phyloP scores from a whole-genome alignment of 2,113 vertebrate species.

The Symphodus melops region DNA sequence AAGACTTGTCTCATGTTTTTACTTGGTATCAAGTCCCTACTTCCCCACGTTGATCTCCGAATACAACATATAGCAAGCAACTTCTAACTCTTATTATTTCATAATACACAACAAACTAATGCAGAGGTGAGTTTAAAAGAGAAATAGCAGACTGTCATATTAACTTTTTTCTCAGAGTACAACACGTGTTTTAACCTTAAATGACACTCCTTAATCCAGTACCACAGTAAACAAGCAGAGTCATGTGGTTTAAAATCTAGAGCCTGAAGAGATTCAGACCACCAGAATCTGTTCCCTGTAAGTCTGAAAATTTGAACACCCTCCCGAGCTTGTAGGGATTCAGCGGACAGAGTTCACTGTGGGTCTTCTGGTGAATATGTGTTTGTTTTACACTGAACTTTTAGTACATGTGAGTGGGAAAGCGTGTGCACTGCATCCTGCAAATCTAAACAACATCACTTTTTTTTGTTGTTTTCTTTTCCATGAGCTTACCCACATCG shows the following conservation, averaged over 20 bases:
- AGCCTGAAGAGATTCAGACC: conserved; percentile 53
- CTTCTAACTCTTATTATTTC: no score
- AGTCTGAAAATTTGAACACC: conserved; percentile 43
- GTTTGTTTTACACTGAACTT: conserved; percentile 22
- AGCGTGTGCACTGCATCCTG: conserved; percentile 26
- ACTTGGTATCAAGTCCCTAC: no score
- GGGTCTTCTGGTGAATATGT: conserved; percentile 17
- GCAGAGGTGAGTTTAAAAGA: no score
- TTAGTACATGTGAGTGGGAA: conserved; percentile 42
- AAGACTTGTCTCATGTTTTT: no score
- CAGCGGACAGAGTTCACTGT: conserved; percentile 59
- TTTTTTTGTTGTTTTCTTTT: conserved; percentile 57
- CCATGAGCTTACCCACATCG: conserved; percentile 53
- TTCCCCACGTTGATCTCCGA: no score
- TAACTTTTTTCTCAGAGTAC: background rate
- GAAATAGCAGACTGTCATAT: background rate
- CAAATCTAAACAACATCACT: conserved; percentile 59
- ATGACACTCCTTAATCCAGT: conserved; percentile 12
- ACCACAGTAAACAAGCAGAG: conserved; percentile 35
- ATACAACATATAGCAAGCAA: background rate
- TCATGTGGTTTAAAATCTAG: conserved; percentile 37
- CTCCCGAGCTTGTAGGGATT: conserved; percentile 26
- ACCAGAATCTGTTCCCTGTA: conserved; percentile 54
- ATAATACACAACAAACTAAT: no score
- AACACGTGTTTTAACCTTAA: background rate